These are phyloP conservation scores for Trochalopteron elliotii DNA, from an alignment of 2,113 vertebrate genomes.

Conservation along the genomic window DNA sequence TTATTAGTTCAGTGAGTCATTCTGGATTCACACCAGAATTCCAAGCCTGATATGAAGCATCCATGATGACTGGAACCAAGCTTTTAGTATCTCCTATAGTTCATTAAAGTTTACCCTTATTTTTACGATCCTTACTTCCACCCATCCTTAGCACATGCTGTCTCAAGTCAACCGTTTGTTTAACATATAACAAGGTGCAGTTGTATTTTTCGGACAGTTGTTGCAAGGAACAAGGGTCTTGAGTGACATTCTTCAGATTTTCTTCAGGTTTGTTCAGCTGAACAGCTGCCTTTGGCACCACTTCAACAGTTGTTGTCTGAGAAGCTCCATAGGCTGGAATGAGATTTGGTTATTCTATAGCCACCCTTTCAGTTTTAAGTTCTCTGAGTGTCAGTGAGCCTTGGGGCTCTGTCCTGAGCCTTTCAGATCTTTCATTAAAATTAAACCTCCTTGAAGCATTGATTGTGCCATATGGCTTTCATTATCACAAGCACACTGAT, in stretches of 20 bases:
- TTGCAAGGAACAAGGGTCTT: not conserved
- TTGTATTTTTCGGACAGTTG: not conserved
- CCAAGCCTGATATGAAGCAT: not conserved
- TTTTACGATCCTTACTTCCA: not conserved
- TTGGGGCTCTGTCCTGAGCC: not conserved
- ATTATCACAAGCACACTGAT: conserved; percentile 30
- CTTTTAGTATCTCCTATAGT: not conserved
- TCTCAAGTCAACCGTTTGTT: not conserved
- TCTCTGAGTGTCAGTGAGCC: not conserved
- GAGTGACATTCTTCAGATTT: not conserved
- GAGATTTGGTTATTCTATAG: not conserved
- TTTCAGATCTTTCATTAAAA: conserved; percentile 54
- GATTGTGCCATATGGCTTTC: conserved; percentile 63
- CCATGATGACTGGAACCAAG: not conserved
- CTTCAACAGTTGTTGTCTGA: not conserved
- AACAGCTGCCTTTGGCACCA: not conserved
- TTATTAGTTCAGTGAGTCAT: not conserved
- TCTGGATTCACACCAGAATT: not conserved
- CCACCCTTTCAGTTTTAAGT: not conserved
- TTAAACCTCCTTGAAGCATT: conserved; percentile 49
- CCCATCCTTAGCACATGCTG: not conserved
- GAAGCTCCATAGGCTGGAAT: not conserved
- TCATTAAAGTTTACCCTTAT: not conserved
- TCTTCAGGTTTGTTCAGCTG: not conserved
- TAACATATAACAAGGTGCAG: accelerated